Evolutionary conservation across 2,113 vertebrate genomes (phyloP).

Genomic region (Chrysemys picta): DNA sequence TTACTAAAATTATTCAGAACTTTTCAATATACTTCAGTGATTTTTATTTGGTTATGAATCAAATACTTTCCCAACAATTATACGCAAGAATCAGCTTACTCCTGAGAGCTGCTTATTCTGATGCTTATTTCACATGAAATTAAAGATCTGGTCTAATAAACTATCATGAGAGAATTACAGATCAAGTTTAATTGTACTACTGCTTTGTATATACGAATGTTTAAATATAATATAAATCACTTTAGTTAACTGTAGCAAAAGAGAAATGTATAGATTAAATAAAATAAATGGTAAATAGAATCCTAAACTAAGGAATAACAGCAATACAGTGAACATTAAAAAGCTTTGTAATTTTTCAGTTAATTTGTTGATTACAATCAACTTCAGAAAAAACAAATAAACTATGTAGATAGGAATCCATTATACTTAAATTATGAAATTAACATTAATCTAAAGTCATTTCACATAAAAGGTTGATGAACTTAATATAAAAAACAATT

Average conservation of each 20-base stretch:
- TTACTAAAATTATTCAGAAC: background rate
- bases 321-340: background rate
- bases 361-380: background rate
- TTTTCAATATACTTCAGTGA: background rate
- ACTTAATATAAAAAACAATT: background rate
- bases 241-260: background rate
- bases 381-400: background rate
- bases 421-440: background rate
- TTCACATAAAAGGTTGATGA: background rate
- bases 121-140: background rate
- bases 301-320: background rate
- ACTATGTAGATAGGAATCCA: background rate
- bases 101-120: background rate
- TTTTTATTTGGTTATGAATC: background rate
- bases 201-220: background rate
- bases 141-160: background rate
- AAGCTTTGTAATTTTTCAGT: background rate
- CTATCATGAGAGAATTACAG: constrained; percentile 21
- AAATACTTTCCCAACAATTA: constrained; percentile 5
- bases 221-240: constrained; percentile 3
- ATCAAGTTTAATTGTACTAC: background rate
- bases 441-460: background rate
- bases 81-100: background rate
- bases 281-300: background rate
- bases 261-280: background rate